Conservation (phyloP, 2,797 vertebrate genomes). For the Percopsis omiscomaycus region DNA sequence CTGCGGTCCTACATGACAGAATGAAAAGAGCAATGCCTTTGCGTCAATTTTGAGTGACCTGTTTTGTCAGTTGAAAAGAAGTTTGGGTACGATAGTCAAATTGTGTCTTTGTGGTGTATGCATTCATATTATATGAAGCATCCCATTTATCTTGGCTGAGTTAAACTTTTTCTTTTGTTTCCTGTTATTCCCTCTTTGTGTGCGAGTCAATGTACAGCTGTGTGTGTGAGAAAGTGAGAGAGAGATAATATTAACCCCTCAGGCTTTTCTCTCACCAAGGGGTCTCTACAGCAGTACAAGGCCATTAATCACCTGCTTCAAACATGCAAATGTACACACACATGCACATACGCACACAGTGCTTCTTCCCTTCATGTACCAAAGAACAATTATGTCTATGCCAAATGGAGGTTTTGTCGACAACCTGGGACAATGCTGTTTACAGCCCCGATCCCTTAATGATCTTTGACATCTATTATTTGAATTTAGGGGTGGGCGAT, state of each 20-base stretch:
- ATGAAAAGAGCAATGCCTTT: not conserved
- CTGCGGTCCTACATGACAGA: slow-evolving; percentile 1
- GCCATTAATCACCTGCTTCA: slow-evolving; percentile 69
- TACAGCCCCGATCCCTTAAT: too few relatives aligned
- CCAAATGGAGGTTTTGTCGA: too few relatives aligned
- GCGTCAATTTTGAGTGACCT: not conserved
- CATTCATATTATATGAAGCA: slow-evolving; percentile 3
- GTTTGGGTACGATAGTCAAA: slow-evolving; percentile 1
- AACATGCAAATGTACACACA: slow-evolving; percentile 58
- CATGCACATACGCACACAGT: slow-evolving; percentile 22
- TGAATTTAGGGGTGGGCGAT: too few relatives aligned
- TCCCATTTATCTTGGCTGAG: not conserved
- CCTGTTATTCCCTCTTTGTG: not conserved
- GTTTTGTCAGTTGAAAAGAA: not conserved
- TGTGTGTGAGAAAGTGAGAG: slow-evolving; percentile 4
- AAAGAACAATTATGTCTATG: not conserved
- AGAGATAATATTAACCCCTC: slow-evolving; percentile 51
- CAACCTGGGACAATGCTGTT: too few relatives aligned
- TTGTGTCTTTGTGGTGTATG: not conserved
- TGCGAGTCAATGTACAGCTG: not conserved
- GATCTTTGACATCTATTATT: too few relatives aligned
- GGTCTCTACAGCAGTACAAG: slow-evolving; percentile 43
- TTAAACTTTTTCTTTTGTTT: slow-evolving; percentile 3
- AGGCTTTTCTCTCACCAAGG: slow-evolving; percentile 55
- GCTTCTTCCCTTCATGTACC: not conserved